Base-by-base conservation (phyloP, 2,113 vertebrate species). In the Vicugna pacos region DNA sequence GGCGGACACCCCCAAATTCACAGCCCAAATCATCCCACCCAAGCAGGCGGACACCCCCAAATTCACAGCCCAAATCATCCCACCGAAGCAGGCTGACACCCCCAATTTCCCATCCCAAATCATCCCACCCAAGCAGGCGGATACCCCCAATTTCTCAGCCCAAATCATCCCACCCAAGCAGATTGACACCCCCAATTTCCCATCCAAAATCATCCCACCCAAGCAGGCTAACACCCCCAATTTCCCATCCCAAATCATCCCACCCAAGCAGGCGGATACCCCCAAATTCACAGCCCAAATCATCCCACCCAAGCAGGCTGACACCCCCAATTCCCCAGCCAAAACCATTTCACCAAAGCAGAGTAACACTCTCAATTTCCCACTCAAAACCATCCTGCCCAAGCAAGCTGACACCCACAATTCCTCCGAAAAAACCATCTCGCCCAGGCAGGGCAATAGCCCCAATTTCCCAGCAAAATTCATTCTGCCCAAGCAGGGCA, bases 401-500 rank as follows among this genome's bases (percentile, higher is more conserved):
- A 72, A 92, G 15, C 2, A 13, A 8, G 11, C 1, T 9, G 3
- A 70, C 3, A 42, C 52, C 5, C n/a, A 38, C 7, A 38, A 42
- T 2, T 28, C 11, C 24, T 38, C 65, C 54, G 46, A 2, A 77
- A 32, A 95, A 42, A 17, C 3, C n/a, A 54, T 60, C 6, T 12
- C 20, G 3, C n/a, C 8, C 12, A 54, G 73, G 24, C 48, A 32
- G 1, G 35, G 28, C 3, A 4, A 30, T 19, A 14, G 13, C 2
- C 26, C 4, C 22, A 12, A 82, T 52, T 15, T 13, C 20, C 22
- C 77, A 30, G 2, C 46, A 2, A 1, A 90, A 3, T 12, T 11
- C 6, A 26, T 19, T 1, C 38, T 9, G 1, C 1, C 13, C 6
- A 42, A 80, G n/a, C 5, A 48, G 1, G 16, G 0, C 2, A 6